Base-by-base conservation (phyloP, 2,797 vertebrate species). In the Sebastes elongatus region DNA sequence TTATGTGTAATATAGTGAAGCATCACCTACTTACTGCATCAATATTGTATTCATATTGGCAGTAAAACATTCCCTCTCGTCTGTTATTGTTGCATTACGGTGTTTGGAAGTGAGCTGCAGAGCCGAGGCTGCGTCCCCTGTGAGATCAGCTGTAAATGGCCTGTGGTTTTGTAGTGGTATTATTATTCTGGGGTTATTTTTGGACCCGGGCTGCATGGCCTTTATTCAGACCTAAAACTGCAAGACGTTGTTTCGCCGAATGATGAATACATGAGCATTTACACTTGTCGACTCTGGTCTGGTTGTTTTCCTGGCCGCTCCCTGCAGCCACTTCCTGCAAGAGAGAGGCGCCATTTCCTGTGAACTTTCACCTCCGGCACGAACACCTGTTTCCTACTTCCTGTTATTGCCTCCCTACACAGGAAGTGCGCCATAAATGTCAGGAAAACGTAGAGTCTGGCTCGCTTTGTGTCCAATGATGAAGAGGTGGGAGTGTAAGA, bases 361-460 rank as follows among this genome's bases (percentile, higher is more conserved):
- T 89, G 73, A 92, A 84, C 89, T 90, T 89, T 87, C 83, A 86
- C 89, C 88, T 71, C 42, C 7, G 6, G 33, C 30, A 13, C 0
- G 0, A 86, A 89, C 94, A 94, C 86, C 92, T 93, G 92, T 90
- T 95, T 95, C 94, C 94, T 95, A 71, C 92, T 94, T 95, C 94
- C 94, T 95, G 94, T 95, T 94, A 69, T 94, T 93, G 86, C 64
- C 52, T 72, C 20, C 28, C 22, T 10, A 5, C 68, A 30, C 86
- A 82, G 90, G 91, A 94, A 89, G 75, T 85, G 22, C 4, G 10
- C 10, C 18, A 13, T 77, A 74, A 84, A 87, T 75, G 84, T 57
- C 23, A 59, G 79, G 61, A 85, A 85, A 83, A 27, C 3, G 4
- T 38, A 13, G 70, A 77, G 53, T 63, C 46, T 28, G 67, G 67